Evolutionary conservation across 2,113 vertebrate species (phyloP), one percentile per base, ranked within the genome.

Genomic region (Empidonax alnorum): DNA sequence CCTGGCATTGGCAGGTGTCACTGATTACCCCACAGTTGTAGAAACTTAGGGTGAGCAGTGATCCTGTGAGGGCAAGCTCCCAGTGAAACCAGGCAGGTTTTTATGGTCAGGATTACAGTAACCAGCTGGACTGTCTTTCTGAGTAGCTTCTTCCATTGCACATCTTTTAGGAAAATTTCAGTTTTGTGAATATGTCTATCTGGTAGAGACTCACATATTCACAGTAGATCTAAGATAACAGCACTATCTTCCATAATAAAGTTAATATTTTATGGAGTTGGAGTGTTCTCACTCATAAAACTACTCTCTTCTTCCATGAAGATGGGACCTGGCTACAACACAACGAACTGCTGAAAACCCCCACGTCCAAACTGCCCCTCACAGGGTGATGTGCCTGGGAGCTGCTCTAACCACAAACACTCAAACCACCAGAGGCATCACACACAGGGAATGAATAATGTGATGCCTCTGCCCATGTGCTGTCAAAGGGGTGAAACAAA

Each of bases 291-390:
- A 14, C 33, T 17, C 21, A 76, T 23, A 65, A 18, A 68, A 87
- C 12, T 10, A 28, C 9, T 24, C 47, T 41, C 2, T 65, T 92
- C 78, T 80, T 77, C 63, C 49, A 41, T 73, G n/a, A 58, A n/a
- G 27, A 53, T 49, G 11, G 27, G 0, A 1, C 0, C 0, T 50
- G 12, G 33, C 44, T 27, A n/a, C 52, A 50, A 22, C 16, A 46
- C 19, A 68, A 25, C 8, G 13, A 71, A 62, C 24, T 39, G 33
- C 30, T 46, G 65, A 55, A 76, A 76, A 59, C 27, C 44, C 27
- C 56, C 31, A 27, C 3, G 13, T 27, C 23, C 49, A 56, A 80
- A 14, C 35, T 47, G 33, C 33, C 31, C 31, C 7, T 68, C 55
- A 10, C 59, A 50, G 8, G 28, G 33, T 5, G 65, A 21, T 37